Evolutionary conservation across 2,113 vertebrate genomes (phyloP).

Genomic region (Melanocharis versteri): DNA sequence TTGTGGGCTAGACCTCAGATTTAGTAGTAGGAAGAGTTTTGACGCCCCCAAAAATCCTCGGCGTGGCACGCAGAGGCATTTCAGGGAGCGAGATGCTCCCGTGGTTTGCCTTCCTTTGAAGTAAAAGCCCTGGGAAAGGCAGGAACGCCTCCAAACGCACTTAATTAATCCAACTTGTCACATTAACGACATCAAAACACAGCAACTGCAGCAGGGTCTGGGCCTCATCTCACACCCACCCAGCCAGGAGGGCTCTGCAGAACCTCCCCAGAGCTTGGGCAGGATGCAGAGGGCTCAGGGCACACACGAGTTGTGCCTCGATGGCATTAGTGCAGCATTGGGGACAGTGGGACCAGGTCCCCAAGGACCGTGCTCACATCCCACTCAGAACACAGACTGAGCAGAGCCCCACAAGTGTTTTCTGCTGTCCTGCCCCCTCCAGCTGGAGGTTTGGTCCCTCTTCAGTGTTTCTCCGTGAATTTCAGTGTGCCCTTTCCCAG

Average conservation of each 20-base stretch:
- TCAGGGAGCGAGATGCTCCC: not conserved
- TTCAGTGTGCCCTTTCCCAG: not conserved
- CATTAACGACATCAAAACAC: not conserved
- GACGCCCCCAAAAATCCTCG: not conserved
- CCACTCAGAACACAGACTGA: accelerated
- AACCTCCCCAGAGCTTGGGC: not conserved
- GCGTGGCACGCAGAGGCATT: not conserved
- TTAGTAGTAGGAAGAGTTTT: not conserved
- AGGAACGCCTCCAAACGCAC: not conserved
- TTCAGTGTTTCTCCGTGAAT: not conserved
- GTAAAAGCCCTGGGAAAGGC: not conserved
- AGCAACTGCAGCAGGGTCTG: not conserved
- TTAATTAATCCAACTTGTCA: constrained; percentile 31
- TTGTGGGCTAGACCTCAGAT: not conserved
- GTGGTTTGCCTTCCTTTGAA: not conserved
- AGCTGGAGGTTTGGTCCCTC: not conserved
- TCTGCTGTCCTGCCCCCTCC: not conserved
- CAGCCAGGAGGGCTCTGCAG: not conserved
- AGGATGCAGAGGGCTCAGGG: not conserved
- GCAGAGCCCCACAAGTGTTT: accelerated
- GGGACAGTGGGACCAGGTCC: accelerated
- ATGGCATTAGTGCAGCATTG: accelerated
- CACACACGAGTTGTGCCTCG: accelerated
- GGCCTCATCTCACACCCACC: not conserved
- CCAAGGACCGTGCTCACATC: accelerated